Evolutionary conservation across 2,797 vertebrate species (phyloP), one percentile per base, ranked within the genome.

Genomic region (Apodemus agrarius): DNA sequence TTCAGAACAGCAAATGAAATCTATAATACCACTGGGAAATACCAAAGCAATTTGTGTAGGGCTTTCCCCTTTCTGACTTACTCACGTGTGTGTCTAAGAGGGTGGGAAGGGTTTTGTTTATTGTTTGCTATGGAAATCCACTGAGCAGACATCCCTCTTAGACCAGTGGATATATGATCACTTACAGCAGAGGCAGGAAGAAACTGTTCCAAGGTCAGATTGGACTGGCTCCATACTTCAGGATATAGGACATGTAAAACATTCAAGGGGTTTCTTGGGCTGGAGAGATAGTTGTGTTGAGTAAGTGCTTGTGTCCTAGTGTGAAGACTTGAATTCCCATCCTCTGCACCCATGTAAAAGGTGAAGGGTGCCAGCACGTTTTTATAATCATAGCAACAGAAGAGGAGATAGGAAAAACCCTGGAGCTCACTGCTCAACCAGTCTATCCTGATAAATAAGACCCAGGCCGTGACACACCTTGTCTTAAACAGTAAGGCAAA

Each of bases 1-100:
- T 69, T 93, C 79, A 80, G 94, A 95, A 52, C 57, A 90, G 37
- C 72, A 88, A 90, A 88, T 96, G 84, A 93, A 93, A 90, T 93
- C 65, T 34, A 5, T 90, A 79, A 82, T 63, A 26, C 63, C 37
- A 40, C 34, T 79, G 88, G 72, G 84, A 93, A 93, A 95, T 76
- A 79, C 29, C 46, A 40, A 91, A 79, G 59, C 43, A 52, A 34
- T 89, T 85, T 89, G 49, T 75, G 24, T 78, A 26, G 22, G 10
- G 0, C 34, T 43, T 94, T 85, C 63, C 78, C 74, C 31, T 26
- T 90, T 94, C 12, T 49, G 49, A 57, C 63, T 95, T 88, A 84
- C 65, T 94, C 72, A 34, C 3, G 7, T 46, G 40, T 91, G 59
- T 80, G 29, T 78, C 34, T 75, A 26, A 57, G 93, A 69, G 59